A percentile compares a stretch with the other conserved stretches of the same genome.
These are phyloP conservation scores for Prolemur simus DNA, from an alignment of 2,113 vertebrate genomes.

Conservation along the genomic window DNA sequence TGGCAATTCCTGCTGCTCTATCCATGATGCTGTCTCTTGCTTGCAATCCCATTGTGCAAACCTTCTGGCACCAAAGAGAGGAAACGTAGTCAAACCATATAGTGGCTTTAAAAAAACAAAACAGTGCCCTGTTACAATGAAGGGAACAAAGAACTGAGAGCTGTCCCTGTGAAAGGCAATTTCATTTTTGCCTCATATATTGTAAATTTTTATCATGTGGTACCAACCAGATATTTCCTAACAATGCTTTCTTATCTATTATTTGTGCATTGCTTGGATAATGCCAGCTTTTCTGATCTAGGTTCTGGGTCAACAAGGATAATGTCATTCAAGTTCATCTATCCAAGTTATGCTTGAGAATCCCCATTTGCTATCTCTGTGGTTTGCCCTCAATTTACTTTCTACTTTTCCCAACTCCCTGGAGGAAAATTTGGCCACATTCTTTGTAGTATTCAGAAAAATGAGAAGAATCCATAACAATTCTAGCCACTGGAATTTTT, in stretches of 20 bases:
- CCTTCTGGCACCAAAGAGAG: background rate
- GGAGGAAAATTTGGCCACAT: background rate
- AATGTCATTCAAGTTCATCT: background rate
- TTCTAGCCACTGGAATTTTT: constrained; percentile 29
- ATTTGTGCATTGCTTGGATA: constrained; percentile 8
- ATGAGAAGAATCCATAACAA: background rate
- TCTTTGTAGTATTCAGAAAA: background rate
- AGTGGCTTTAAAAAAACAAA: background rate
- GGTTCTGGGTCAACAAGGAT: background rate
- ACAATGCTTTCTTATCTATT: background rate
- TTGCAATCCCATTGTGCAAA: background rate
- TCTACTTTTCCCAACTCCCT: background rate
- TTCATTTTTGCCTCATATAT: background rate
- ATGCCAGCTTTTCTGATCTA: background rate
- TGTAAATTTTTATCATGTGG: background rate
- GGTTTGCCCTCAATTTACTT: constrained; percentile 37
- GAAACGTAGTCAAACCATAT: background rate
- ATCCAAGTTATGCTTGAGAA: background rate
- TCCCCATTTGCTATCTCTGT: background rate
- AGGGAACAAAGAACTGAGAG: background rate
- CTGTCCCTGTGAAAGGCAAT: background rate
- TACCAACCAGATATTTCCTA: background rate
- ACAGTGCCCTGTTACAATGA: background rate
- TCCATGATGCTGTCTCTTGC: too few species aligned
- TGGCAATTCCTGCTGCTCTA: background rate